Conservation (phyloP, 2,797 vertebrate genomes). For the Cynopterus sphinx region DNA sequence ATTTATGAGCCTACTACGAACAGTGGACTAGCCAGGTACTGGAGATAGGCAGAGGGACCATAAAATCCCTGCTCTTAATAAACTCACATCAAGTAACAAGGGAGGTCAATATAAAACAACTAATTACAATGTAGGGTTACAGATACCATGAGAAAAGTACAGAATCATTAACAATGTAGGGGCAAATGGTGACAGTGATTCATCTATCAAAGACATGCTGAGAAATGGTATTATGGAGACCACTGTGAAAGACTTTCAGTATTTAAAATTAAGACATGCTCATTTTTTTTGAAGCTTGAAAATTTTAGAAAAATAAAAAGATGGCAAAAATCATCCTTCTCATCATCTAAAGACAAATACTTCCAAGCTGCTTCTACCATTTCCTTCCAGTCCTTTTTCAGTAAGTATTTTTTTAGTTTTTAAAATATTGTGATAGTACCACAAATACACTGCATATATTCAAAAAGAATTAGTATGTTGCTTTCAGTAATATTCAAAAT, state of each 20-base stretch:
- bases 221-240: neutral
- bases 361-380: neutral
- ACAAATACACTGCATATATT: neutral
- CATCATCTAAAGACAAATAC: neutral
- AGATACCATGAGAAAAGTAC: neutral
- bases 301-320: constrained; percentile 36
- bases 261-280: neutral
- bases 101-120: neutral
- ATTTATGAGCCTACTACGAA: neutral
- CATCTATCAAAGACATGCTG: neutral
- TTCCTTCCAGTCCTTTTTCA: neutral
- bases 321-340: neutral
- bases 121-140: neutral
- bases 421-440: neutral
- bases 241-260: neutral
- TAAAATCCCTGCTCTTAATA: neutral
- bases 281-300: constrained; percentile 26
- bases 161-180: neutral
- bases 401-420: neutral
- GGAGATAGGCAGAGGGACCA: neutral
- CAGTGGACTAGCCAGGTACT: neutral
- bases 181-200: neutral
- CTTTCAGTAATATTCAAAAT: neutral
- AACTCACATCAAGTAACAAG: neutral
- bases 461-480: neutral